Conservation (phyloP, 1,140 invertebrate genomes). For the Drosophila sechellia region DNA sequence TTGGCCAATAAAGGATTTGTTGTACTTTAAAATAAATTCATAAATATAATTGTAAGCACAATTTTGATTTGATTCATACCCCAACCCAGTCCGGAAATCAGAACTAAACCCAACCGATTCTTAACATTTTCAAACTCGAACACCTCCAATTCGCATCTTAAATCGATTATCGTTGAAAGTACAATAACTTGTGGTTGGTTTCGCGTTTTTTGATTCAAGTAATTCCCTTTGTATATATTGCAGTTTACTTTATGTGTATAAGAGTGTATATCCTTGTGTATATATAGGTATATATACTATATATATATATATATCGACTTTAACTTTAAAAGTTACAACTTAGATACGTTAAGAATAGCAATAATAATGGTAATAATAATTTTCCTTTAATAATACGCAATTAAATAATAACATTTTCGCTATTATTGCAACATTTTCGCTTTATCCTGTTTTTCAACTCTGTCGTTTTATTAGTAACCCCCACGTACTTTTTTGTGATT, state of each 20-base stretch:
- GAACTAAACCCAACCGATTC: conserved; percentile 35
- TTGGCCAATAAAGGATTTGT: conserved; percentile 79
- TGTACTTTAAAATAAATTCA: conserved; percentile 81
- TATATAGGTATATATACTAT: conserved; percentile 39
- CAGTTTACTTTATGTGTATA: conserved; percentile 66
- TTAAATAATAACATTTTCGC: conserved; percentile 82
- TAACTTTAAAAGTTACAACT: conserved; percentile 81
- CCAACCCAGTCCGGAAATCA: conserved; percentile 27
- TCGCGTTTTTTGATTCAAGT: conserved; percentile 70
- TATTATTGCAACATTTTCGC: conserved; percentile 76
- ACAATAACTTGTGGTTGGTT: conserved; percentile 40
- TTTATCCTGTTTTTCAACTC: conserved; percentile 30
- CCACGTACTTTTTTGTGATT: conserved; percentile 24
- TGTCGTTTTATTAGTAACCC: conserved; percentile 41
- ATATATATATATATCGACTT: conserved; percentile 61
- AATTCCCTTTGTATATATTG: conserved; percentile 78
- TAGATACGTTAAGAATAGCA: conserved; percentile 70
- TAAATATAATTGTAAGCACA: conserved; percentile 76
- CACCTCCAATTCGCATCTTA: conserved; percentile 4
- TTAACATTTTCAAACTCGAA: conserved; percentile 36
- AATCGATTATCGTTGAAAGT: conserved; percentile 40
- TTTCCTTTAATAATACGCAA: conserved; percentile 74
- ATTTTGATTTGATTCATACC: conserved; percentile 63
- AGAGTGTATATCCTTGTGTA: conserved; percentile 53
- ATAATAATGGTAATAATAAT: conserved; percentile 74